Base-by-base conservation (phyloP, 2,797 vertebrate species). In the Leptoclinus maculatus region DNA sequence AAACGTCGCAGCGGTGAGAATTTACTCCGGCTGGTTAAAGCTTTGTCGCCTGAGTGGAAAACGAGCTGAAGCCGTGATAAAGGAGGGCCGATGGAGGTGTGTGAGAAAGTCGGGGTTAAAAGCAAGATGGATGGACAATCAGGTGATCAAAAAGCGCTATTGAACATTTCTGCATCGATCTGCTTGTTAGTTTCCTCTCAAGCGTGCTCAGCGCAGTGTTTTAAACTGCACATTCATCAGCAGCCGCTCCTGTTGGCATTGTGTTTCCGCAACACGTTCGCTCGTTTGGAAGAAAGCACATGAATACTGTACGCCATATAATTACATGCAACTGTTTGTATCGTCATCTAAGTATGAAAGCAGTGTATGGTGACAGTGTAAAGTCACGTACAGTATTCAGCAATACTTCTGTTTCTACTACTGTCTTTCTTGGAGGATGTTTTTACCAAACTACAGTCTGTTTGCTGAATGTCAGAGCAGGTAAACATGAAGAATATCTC, bases 111-210 rank as follows among this genome's bases (percentile, higher is more conserved):
- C 63, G n/a, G 25, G 65, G 53, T 23, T 45, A 38, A 12, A 43
- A 49, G 53, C 13, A 36, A 66, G 56, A 74, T 12, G 36, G 41
- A 79, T 21, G 78, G 32, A 53, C 21, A 34, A 66, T 54, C 39
- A 39, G 75, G 65, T 76, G 71, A 87, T 86, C 76, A 75, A 66
- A 80, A 62, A 49, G 65, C 62, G 2, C 71, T 62, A 77, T 68
- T 38, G 66, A 68, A 59, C 63, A 54, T 64, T 38, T 70, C 21
- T 56, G 16, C 66, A 85, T 74, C 1, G 73, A 87, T 45, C 70
- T 73, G 69, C 82, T 68, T n/a, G 68, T 86, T 78, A 84, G 68
- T 56, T 14, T 85, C 43, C 70, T 63, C 45, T 73, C n/a, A 19
- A 47, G 38, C 45, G 27, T 62, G 71, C 76, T 67, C 71, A 79